Evolutionary conservation across 2,797 vertebrate genomes (phyloP).

Genomic region (Xenops minutus): DNA sequence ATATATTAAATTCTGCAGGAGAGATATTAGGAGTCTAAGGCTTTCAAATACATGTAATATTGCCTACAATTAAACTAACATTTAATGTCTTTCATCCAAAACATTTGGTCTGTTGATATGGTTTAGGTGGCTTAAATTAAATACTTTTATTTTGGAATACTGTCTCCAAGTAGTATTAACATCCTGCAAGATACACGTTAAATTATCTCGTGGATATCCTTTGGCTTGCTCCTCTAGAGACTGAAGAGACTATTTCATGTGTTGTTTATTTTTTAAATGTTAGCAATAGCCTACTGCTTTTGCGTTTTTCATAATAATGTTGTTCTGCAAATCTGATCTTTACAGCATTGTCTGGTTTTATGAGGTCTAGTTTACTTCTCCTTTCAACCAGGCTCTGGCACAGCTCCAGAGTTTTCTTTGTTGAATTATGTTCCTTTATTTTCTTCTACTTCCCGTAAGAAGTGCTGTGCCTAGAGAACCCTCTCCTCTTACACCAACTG

Average conservation of each 20-base stretch:
- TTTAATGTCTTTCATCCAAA: background rate
- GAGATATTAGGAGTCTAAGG: background rate
- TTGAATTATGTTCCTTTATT: background rate
- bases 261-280: slow-evolving; percentile 34
- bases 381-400: slow-evolving; percentile 25
- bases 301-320: slow-evolving; percentile 10
- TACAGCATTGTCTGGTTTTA: slow-evolving; percentile 28
- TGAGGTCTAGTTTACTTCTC: slow-evolving; percentile 42
- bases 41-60: background rate
- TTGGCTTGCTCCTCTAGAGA: slow-evolving; percentile 14
- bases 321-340: slow-evolving; percentile 36
- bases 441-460: slow-evolving; percentile 11
- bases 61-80: background rate
- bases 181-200: background rate
- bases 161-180: slow-evolving; percentile 15
- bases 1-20: background rate
- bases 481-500: slow-evolving; percentile 5
- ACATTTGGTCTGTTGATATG: background rate
- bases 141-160: background rate
- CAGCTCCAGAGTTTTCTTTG: slow-evolving; percentile 12
- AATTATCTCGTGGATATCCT: background rate
- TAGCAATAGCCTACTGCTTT: slow-evolving; percentile 31
- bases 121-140: background rate
- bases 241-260: background rate
- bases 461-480: background rate